Percentiles rank a stretch among this genome's conserved stretches.
These are phyloP conservation scores for Corbicula japonica DNA, from an alignment of 2,888 invertebrate species.

Conservation along the genomic window DNA sequence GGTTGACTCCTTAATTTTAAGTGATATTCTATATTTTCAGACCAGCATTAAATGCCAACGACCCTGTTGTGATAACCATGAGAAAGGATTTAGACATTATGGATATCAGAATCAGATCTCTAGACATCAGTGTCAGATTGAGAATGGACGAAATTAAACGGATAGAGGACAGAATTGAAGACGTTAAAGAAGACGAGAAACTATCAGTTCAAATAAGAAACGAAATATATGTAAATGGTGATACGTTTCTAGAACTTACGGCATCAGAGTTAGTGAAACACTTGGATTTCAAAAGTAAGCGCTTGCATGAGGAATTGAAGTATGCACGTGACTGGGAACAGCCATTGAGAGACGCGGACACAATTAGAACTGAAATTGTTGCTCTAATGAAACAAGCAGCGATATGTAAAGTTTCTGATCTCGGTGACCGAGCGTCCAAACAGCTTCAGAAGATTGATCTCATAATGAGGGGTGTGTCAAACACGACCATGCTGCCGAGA, in stretches of 20 bases:
- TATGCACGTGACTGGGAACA: constrained; percentile 56
- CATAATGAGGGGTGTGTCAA: constrained; percentile 56
- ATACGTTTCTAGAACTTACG: constrained; percentile 56
- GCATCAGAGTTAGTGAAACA: constrained; percentile 55
- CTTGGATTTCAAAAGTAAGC: constrained; percentile 45
- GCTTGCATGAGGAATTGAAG: constrained; percentile 46
- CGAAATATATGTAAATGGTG: constrained; percentile 62
- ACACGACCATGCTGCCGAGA: constrained; percentile 52
- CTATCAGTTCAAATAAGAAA: constrained; percentile 57
- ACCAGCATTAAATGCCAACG: constrained; percentile 36
- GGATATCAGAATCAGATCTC: constrained; percentile 57
- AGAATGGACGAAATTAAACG: constrained; percentile 57
- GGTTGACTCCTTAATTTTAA: too few species aligned
- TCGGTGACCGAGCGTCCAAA: constrained; percentile 50
- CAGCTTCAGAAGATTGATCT: constrained; percentile 63
- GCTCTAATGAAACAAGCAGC: constrained; percentile 62
- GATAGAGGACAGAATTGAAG: constrained; percentile 53
- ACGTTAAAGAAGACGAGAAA: constrained; percentile 37
- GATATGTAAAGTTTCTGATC: constrained; percentile 53
- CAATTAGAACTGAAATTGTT: constrained; percentile 41
- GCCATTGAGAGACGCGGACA: constrained; percentile 52
- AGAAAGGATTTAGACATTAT: constrained; percentile 62
- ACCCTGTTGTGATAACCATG: constrained; percentile 43
- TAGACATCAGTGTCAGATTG: constrained; percentile 53
- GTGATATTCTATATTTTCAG: too few species aligned